A percentile compares a stretch with the other conserved stretches of the same genome.
phyloP scores from a whole-genome alignment of 2,888 invertebrate species.

The Blastobasis lacticolella region DNA sequence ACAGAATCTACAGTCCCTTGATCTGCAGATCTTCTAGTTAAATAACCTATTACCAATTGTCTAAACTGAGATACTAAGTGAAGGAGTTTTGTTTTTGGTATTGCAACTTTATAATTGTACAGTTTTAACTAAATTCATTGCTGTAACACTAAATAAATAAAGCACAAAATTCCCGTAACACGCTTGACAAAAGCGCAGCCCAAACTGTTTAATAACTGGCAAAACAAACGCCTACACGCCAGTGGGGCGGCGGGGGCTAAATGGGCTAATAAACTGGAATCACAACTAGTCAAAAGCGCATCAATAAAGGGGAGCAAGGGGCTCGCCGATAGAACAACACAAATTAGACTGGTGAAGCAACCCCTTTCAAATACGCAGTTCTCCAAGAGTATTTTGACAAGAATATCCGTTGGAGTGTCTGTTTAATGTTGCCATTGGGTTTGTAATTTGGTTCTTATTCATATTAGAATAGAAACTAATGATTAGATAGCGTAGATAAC shows the following conservation, averaged over 20 bases:
- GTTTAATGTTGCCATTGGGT: too few relatives aligned
- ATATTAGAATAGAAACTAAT: too few relatives aligned
- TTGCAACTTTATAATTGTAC: too few relatives aligned
- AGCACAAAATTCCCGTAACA: too few relatives aligned
- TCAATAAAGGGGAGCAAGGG: conserved; percentile 54
- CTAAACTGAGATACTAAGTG: background rate
- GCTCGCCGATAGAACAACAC: conserved; percentile 37
- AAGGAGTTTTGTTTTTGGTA: too few relatives aligned
- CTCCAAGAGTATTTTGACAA: too few relatives aligned
- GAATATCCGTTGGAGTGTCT: too few relatives aligned
- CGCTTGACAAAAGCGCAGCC: background rate
- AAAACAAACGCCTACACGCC: conserved; percentile 32
- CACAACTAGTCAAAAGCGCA: conserved; percentile 67
- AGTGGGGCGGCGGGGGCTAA: conserved; percentile 47
- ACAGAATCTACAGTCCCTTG: background rate
- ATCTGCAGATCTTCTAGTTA: background rate
- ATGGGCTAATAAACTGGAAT: conserved; percentile 63
- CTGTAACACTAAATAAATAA: too few relatives aligned
- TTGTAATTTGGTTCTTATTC: too few relatives aligned
- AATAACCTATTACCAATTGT: conserved; percentile 4
- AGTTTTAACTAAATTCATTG: too few relatives aligned
- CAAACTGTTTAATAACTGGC: conserved; percentile 2
- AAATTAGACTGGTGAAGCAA: conserved; percentile 7
- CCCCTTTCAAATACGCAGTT: too few relatives aligned
- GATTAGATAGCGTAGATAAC: too few relatives aligned